Conservation (phyloP, 1,140 invertebrate genomes). For the Leptoteleia sp. region DNA sequence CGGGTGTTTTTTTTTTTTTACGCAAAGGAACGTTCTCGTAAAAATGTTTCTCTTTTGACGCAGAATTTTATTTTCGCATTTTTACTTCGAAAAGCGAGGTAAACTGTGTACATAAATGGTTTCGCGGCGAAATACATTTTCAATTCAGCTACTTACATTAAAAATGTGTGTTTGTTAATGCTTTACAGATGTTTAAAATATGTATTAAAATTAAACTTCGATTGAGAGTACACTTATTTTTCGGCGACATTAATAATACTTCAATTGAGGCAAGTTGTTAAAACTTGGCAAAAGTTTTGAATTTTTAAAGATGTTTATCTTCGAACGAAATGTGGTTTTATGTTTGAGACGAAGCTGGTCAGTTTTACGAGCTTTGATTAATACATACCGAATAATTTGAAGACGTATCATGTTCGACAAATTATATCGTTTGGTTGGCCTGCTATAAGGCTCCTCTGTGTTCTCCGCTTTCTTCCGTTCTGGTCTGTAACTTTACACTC, state of each 20-base stretch:
- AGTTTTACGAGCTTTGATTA: constrained; percentile 16
- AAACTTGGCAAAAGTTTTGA: too few relatives aligned
- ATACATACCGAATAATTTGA: constrained; percentile 19
- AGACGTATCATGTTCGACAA: constrained; percentile 38
- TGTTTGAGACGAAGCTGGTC: not conserved
- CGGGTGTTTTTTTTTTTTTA: constrained; percentile 10
- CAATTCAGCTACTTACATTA: too few relatives aligned
- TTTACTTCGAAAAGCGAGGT: constrained; percentile 6
- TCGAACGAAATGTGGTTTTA: too few relatives aligned
- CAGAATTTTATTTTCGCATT: constrained; percentile 3
- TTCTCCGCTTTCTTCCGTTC: constrained; percentile 58
- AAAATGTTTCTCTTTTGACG: constrained; percentile 8
- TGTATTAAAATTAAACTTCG: too few relatives aligned
- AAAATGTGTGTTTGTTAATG: too few relatives aligned
- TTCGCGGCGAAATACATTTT: too few relatives aligned
- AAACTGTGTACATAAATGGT: too few relatives aligned
- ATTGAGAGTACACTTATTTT: too few relatives aligned
- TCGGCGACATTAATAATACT: too few relatives aligned
- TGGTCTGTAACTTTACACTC: constrained; percentile 53
- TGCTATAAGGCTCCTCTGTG: constrained; percentile 25
- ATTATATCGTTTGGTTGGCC: constrained; percentile 41
- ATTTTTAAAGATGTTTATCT: not conserved
- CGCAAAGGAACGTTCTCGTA: not conserved
- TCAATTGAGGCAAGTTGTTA: too few relatives aligned
- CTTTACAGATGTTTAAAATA: too few relatives aligned